phyloP scores from a whole-genome alignment of 2,888 invertebrate species.

The Acheta domesticus region DNA sequence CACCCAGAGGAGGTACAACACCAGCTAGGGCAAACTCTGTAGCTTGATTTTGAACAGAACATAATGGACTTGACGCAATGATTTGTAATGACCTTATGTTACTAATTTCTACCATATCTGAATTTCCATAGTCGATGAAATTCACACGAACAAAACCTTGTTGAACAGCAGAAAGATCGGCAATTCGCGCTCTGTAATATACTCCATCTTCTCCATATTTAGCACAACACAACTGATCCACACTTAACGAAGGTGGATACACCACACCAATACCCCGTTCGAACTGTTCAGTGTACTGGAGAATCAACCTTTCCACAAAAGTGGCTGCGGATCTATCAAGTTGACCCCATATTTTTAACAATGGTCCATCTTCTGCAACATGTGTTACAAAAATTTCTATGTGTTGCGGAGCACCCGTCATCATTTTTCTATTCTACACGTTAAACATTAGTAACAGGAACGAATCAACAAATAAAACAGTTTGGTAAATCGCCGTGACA shows the following conservation, averaged over 20 bases:
- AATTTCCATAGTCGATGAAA: constrained; percentile 67
- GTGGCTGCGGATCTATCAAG: constrained; percentile 56
- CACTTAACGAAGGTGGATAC: constrained; percentile 45
- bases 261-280: constrained; percentile 49
- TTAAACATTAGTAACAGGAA: too few relatives aligned
- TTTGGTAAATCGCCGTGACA: too few relatives aligned
- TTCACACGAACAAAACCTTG: constrained; percentile 61
- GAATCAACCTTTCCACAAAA: constrained; percentile 54
- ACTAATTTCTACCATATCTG: constrained; percentile 56
- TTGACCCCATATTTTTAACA: constrained; percentile 71
- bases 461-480: too few relatives aligned
- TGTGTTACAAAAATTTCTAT: constrained; percentile 56
- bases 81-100: constrained; percentile 55
- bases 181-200: constrained; percentile 63
- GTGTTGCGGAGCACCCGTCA: neutral
- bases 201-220: constrained; percentile 61
- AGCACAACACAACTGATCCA: constrained; percentile 60
- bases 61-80: constrained; percentile 50
- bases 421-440: neutral
- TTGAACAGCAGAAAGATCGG: constrained; percentile 50
- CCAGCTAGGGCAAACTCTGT: constrained; percentile 59
- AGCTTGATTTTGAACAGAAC: constrained; percentile 55
- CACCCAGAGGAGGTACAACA: constrained; percentile 52
- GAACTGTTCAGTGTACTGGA: constrained; percentile 47
- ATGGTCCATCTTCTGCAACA: constrained; percentile 65